These are phyloP conservation scores for Drosophila subobscura DNA, from an alignment of 1,140 invertebrate species.

Conservation along the genomic window DNA sequence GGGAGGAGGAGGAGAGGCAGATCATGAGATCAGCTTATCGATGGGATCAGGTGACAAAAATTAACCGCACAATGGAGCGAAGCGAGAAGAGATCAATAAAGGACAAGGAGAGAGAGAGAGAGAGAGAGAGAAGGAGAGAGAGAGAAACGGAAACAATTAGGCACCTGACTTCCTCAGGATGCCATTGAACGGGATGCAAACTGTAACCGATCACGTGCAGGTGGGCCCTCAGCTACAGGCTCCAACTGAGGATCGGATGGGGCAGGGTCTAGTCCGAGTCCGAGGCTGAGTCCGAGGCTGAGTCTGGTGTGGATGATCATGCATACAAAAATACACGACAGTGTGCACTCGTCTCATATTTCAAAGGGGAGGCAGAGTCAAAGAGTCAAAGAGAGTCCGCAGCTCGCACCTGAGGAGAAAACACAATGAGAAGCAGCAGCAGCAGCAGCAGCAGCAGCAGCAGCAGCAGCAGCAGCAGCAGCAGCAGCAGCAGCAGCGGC, in stretches of 20 bases:
- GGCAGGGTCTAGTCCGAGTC: neutral
- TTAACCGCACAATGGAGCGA: conserved; percentile 57
- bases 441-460: conserved; percentile 13
- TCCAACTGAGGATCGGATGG: conserved; percentile 12
- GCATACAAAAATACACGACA: conserved; percentile 61
- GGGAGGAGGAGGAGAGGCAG: too few species aligned
- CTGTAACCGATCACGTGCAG: conserved; percentile 67
- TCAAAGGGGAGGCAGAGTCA: conserved; percentile 35
- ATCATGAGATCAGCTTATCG: conserved; percentile 43
- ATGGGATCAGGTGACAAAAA: conserved; percentile 75
- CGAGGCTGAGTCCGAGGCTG: too few species aligned
- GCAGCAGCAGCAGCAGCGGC: conserved; percentile 11
- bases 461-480: conserved; percentile 9
- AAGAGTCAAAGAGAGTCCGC: conserved; percentile 8
- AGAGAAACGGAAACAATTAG: conserved; percentile 77
- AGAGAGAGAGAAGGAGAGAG: neutral
- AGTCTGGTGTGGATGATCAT: conserved; percentile 55
- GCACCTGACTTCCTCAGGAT: conserved; percentile 81
- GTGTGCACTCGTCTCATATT: conserved; percentile 66
- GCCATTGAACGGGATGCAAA: conserved; percentile 52
- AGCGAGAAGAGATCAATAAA: conserved; percentile 60
- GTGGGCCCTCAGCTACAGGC: neutral
- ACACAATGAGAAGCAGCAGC: conserved; percentile 70
- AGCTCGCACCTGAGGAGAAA: conserved; percentile 76
- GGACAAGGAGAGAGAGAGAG: conserved; percentile 6